Conservation (phyloP, 2,113 vertebrate species). For the Carollia perspicillata region DNA sequence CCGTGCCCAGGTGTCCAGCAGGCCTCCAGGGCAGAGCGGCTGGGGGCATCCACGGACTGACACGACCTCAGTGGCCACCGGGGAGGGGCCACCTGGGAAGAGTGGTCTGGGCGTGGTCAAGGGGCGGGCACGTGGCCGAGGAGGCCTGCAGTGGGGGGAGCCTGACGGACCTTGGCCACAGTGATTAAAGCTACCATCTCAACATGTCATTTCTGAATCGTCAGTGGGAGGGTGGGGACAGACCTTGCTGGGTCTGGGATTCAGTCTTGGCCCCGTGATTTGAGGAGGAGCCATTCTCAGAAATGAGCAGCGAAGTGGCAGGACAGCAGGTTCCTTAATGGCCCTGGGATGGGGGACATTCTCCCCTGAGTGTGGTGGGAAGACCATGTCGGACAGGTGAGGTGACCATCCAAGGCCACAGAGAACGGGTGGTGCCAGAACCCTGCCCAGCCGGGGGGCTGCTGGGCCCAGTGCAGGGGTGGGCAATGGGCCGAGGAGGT, state of each 20-base stretch:
- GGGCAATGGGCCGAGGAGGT: not conserved
- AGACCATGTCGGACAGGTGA: not conserved
- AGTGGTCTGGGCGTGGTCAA: not conserved
- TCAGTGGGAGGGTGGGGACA: not conserved
- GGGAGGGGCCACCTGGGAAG: not conserved
- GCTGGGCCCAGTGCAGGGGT: not conserved
- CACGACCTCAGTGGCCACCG: conserved; percentile 9
- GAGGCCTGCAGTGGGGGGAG: not conserved
- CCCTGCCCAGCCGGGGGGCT: not conserved
- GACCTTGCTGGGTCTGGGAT: not conserved
- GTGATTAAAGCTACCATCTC: conserved; percentile 70
- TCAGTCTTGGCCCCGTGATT: not conserved
- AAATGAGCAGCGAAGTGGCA: not conserved
- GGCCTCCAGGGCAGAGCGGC: not conserved
- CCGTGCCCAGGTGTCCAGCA: not conserved
- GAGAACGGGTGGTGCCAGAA: not conserved
- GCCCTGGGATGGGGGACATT: not conserved
- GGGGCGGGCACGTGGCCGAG: not conserved
- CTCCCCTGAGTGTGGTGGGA: not conserved
- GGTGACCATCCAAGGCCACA: not conserved
- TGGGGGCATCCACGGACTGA: not conserved
- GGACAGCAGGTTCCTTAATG: not conserved
- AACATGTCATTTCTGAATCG: conserved; percentile 30
- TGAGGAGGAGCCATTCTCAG: not conserved
- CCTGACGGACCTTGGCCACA: not conserved